Conservation (phyloP, 1,140 invertebrate genomes). For the Lordiphosa collinella region DNA sequence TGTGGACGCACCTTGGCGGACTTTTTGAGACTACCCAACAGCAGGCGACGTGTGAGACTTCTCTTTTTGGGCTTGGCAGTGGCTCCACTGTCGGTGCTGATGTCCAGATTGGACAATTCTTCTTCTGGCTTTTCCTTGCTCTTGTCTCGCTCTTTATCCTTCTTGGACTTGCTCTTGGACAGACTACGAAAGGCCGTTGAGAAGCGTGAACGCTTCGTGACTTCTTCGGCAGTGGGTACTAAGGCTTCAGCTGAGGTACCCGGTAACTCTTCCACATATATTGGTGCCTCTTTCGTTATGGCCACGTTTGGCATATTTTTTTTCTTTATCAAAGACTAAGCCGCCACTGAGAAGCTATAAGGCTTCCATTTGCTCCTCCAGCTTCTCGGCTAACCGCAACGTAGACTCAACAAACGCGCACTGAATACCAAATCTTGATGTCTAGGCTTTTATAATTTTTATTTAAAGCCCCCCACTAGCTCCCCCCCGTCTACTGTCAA, state of each 20-base stretch:
- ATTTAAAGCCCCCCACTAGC: neutral
- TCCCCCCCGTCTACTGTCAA: neutral
- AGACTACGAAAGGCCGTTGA: conserved; percentile 71
- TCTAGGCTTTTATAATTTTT: conserved; percentile 63
- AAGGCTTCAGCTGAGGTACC: conserved; percentile 1
- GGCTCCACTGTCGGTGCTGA: conserved; percentile 31
- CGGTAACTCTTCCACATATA: conserved; percentile 7
- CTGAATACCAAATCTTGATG: conserved; percentile 45
- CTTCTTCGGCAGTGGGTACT: conserved; percentile 7
- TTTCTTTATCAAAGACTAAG: conserved; percentile 14
- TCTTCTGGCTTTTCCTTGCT: no score
- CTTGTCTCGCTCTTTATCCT: conserved; percentile 23
- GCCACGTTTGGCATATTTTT: conserved; percentile 64
- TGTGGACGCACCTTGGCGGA: conserved; percentile 61
- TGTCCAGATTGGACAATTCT: conserved; percentile 23
- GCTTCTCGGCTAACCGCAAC: conserved; percentile 40
- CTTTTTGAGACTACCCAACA: conserved; percentile 50
- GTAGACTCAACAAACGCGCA: conserved; percentile 44
- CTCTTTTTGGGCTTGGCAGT: conserved; percentile 58
- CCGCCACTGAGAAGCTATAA: neutral
- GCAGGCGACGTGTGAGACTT: conserved; percentile 56
- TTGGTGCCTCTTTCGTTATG: conserved; percentile 15
- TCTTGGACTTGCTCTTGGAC: conserved; percentile 55
- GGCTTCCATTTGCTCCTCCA: conserved; percentile 17
- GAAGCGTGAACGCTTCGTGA: conserved; percentile 70